Percentiles rank a stretch among this genome's conserved stretches.
phyloP scores from a whole-genome alignment of 2,888 invertebrate genomes.

The Liposcelis brunnea region DNA sequence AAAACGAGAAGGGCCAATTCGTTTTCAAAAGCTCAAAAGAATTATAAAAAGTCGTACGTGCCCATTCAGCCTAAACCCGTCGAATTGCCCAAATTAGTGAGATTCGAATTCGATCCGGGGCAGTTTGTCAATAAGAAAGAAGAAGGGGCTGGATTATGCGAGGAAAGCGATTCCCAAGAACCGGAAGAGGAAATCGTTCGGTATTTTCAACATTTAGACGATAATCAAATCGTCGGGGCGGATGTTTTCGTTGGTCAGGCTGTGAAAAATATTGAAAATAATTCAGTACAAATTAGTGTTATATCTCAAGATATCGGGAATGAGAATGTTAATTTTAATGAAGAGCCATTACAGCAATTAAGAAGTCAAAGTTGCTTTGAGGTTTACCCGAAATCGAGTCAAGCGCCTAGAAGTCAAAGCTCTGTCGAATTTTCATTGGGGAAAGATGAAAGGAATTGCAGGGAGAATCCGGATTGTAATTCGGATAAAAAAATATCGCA shows the following conservation, averaged over 20 bases:
- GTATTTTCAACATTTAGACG: constrained; percentile 49
- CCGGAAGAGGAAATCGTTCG: constrained; percentile 71
- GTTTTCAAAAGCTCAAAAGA: too few species aligned
- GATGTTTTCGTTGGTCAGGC: too few species aligned
- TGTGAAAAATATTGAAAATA: too few species aligned
- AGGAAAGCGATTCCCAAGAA: constrained; percentile 56
- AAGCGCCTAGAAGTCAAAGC: background rate
- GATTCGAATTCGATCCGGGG: constrained; percentile 13
- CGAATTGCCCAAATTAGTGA: constrained; percentile 1
- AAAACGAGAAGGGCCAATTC: too few species aligned
- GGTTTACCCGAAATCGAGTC: constrained; percentile 7
- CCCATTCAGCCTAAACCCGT: background rate
- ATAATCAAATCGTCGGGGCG: constrained; percentile 1
- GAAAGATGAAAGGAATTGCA: constrained; percentile 17
- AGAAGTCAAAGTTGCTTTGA: constrained; percentile 18
- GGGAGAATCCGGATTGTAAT: constrained; percentile 28
- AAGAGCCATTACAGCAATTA: constrained; percentile 24
- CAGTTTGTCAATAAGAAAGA: constrained; percentile 43
- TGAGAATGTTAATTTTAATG: constrained; percentile 12
- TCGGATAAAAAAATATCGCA: constrained; percentile 45
- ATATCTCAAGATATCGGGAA: too few species aligned
- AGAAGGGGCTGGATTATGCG: constrained; percentile 61
- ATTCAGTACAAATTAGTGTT: too few species aligned
- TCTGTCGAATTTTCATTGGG: constrained; percentile 19
- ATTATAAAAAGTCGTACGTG: background rate